phyloP scores from a whole-genome alignment of 2,888 invertebrate genomes.

The Lymantria dispar region DNA sequence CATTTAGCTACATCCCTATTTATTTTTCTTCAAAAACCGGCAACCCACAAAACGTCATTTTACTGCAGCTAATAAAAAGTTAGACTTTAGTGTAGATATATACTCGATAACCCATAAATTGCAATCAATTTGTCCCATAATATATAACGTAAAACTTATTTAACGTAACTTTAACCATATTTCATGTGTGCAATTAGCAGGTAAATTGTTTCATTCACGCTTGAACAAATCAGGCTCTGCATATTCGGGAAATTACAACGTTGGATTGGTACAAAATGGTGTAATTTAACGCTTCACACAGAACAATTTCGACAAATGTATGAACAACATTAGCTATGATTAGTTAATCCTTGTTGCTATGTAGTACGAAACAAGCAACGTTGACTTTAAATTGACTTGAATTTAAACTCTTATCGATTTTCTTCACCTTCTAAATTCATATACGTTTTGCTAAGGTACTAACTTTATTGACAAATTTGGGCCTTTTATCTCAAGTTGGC shows the following conservation, averaged over 20 bases:
- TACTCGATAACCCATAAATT: neutral
- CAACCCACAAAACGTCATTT: too few species aligned
- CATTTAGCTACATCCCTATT: too few species aligned
- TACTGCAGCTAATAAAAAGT: too few species aligned
- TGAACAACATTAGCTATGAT: neutral
- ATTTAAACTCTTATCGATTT: too few species aligned
- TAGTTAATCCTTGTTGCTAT: neutral
- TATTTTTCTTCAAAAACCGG: too few species aligned
- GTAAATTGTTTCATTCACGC: slow-evolving; percentile 9
- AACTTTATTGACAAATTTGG: too few species aligned
- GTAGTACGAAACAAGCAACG: neutral
- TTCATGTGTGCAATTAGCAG: slow-evolving; percentile 18
- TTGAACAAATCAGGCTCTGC: neutral
- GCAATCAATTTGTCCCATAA: neutral
- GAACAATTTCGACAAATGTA: neutral
- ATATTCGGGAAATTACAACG: slow-evolving; percentile 2
- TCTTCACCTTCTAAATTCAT: too few species aligned
- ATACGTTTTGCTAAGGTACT: too few species aligned
- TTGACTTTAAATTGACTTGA: too few species aligned
- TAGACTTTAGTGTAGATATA: too few species aligned
- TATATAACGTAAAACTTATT: neutral
- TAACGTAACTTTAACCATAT: slow-evolving; percentile 11
- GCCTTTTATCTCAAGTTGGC: too few species aligned
- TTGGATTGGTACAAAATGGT: slow-evolving; percentile 1
- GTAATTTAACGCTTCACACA: slow-evolving; percentile 2